phyloP scores from a whole-genome alignment of 2,113 vertebrate species.

The Malurus cyaneus region DNA sequence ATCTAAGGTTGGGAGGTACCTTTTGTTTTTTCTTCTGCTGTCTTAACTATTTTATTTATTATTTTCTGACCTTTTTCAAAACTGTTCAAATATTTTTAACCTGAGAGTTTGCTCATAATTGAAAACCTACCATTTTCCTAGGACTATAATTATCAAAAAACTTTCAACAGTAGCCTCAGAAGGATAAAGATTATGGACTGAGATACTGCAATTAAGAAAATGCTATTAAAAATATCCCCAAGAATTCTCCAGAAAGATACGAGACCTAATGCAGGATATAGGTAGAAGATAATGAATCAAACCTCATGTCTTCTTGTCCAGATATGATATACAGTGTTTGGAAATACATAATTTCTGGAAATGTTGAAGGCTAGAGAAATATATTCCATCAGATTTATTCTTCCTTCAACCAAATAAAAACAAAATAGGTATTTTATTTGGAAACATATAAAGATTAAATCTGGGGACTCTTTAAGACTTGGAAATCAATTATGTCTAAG shows the following conservation, averaged over 20 bases:
- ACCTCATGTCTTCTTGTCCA: not conserved
- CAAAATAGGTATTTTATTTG: not conserved
- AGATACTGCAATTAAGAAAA: not conserved
- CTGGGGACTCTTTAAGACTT: not conserved
- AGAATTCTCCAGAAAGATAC: not conserved
- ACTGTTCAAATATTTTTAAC: not conserved
- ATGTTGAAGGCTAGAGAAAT: not conserved
- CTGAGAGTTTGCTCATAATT: not conserved
- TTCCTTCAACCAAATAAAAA: not conserved
- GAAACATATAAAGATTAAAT: not conserved
- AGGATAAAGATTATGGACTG: not conserved
- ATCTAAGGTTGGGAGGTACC: not conserved
- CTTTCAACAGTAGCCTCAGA: not conserved
- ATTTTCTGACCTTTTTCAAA: not conserved
- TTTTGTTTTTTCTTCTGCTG: not conserved
- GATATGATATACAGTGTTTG: not conserved
- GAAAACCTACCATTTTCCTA: not conserved
- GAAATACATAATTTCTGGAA: not conserved
- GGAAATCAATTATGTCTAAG: not conserved
- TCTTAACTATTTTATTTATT: not conserved
- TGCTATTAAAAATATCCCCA: not conserved
- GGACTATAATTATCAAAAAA: not conserved
- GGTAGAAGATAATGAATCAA: not conserved
- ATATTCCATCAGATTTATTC: not conserved
- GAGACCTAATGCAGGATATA: not conserved